Evolutionary conservation across 2,888 invertebrate species (phyloP).

Genomic region (Dyspetes luteomarginatus): DNA sequence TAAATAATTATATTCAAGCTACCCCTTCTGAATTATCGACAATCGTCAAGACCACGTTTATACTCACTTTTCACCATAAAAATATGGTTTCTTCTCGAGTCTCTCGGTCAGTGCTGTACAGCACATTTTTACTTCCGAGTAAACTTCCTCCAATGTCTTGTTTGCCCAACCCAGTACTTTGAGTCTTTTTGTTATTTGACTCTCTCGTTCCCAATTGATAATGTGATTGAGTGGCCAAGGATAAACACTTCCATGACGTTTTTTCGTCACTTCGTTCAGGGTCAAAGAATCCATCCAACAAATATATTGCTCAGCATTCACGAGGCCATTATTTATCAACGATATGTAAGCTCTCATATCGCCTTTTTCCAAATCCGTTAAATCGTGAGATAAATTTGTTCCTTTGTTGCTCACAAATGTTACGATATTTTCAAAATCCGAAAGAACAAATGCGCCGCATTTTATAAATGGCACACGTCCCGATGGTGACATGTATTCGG

Average conservation of each 20-base stretch:
- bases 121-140: conserved; percentile 91
- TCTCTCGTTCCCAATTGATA: conserved; percentile 91
- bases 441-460: conserved; percentile 93
- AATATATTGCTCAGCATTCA: conserved; percentile 96
- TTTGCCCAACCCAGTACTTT: conserved; percentile 93
- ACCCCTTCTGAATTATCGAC: too few species aligned
- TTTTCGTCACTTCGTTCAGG: conserved; percentile 91
- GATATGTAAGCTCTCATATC: conserved; percentile 98
- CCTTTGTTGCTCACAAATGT: conserved; percentile 95
- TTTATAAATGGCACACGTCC: conserved; percentile 96
- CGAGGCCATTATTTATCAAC: conserved; percentile 93
- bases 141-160: conserved; percentile 91
- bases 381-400: conserved; percentile 88
- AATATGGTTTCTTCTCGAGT: conserved; percentile 91
- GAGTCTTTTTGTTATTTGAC: conserved; percentile 88
- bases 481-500: conserved; percentile 98
- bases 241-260: conserved; percentile 94
- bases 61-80: conserved; percentile 91
- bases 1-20: too few species aligned
- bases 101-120: conserved; percentile 94
- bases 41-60: too few species aligned
- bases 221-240: conserved; percentile 96
- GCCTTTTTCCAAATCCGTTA: conserved; percentile 91
- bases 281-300: conserved; percentile 94
- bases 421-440: conserved; percentile 96